A percentile compares a stretch with the other conserved stretches of the same genome.
phyloP scores from a whole-genome alignment of 2,797 vertebrate species.

The Synaphobranchus kaupii region DNA sequence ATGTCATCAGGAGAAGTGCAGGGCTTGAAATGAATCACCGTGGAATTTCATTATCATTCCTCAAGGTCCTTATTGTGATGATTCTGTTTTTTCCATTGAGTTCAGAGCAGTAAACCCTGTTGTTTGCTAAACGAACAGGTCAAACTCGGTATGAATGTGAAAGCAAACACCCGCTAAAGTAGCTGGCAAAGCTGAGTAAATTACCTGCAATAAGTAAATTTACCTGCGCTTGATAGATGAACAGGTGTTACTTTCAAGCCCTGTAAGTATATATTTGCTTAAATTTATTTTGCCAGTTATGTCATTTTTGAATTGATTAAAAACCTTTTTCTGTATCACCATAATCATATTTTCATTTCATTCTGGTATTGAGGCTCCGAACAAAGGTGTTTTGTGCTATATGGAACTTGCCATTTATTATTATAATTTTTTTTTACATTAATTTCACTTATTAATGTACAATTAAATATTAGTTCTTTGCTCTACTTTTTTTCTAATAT shows the following conservation, averaged over 20 bases:
- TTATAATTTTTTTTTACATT: neutral
- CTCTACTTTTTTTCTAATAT: too few species aligned
- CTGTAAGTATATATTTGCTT: neutral
- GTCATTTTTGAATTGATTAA: neutral
- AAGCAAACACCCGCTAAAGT: neutral
- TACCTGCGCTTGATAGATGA: neutral
- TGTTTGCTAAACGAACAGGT: neutral
- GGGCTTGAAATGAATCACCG: neutral
- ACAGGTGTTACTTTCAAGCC: neutral
- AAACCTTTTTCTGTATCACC: neutral
- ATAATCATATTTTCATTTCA: neutral
- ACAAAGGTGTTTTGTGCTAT: neutral
- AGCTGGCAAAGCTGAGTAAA: neutral
- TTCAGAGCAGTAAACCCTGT: neutral
- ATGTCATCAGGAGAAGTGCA: neutral
- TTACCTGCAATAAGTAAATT: neutral
- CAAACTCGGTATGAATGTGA: neutral
- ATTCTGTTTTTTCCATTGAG: neutral
- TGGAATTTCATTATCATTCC: neutral
- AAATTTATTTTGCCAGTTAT: neutral
- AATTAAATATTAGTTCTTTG: neutral
- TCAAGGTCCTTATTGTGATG: neutral
- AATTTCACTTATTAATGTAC: neutral
- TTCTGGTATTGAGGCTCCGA: neutral
- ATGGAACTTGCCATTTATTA: neutral